phyloP scores from a whole-genome alignment of 1,140 invertebrate species.

The Planococcus citri region DNA sequence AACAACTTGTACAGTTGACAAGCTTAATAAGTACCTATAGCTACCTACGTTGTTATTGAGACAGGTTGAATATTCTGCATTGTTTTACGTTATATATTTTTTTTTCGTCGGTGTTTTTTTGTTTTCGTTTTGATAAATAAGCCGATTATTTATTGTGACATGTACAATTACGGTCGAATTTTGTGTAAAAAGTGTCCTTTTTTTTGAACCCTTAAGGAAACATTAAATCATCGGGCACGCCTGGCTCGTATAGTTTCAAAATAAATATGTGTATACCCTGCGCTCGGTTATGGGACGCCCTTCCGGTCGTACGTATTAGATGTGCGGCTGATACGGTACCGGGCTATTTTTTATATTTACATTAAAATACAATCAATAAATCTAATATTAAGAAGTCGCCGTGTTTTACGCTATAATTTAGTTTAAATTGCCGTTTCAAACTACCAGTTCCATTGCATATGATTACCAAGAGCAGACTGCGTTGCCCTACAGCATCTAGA shows the following conservation, averaged over 20 bases:
- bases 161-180: background rate
- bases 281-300: slow-evolving; percentile 1
- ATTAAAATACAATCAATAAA: slow-evolving; percentile 19
- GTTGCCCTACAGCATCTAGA: background rate
- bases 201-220: slow-evolving; percentile 14
- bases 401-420: slow-evolving; percentile 17
- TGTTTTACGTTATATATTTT: no score
- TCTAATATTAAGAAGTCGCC: slow-evolving; percentile 10
- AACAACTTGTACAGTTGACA: no score
- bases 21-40: no score
- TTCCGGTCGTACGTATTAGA: slow-evolving; percentile 14
- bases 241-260: background rate
- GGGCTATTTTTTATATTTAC: slow-evolving; percentile 10
- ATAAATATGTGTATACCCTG: background rate
- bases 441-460: background rate
- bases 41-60: no score
- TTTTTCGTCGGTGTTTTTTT: background rate
- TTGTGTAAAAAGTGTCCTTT: slow-evolving; percentile 8
- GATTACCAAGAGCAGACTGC: slow-evolving; percentile 1
- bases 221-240: slow-evolving; percentile 17
- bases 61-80: no score
- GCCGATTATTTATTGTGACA: background rate
- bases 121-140: background rate
- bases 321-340: background rate
- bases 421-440: slow-evolving; percentile 7